Percentiles rank a stretch among this genome's conserved stretches.
phyloP scores from a whole-genome alignment of 2,113 vertebrate genomes.

The Cebus imitator region DNA sequence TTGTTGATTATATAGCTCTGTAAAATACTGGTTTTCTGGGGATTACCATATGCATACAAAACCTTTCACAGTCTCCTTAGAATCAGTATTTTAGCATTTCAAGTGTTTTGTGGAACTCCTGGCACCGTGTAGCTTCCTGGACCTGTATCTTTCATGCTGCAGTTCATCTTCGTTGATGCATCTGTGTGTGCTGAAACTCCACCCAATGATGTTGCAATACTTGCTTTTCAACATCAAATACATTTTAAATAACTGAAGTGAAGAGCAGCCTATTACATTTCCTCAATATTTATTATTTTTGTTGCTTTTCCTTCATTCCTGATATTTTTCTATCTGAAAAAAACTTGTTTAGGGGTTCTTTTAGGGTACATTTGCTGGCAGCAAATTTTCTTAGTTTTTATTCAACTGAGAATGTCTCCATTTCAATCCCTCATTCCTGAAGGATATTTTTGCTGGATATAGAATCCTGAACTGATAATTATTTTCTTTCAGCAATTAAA shows the following conservation, averaged over 20 bases:
- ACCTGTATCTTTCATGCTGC: background rate
- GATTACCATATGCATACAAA: background rate
- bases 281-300: too few species aligned
- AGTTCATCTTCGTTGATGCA: too few species aligned
- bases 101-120: background rate
- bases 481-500: background rate
- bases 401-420: background rate
- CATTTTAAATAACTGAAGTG: background rate
- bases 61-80: background rate
- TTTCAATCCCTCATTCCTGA: background rate
- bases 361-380: background rate
- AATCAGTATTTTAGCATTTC: background rate
- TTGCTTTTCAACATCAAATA: background rate
- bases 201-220: background rate
- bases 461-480: background rate
- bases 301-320: background rate
- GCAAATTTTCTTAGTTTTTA: background rate
- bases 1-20: background rate
- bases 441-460: background rate
- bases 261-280: background rate
- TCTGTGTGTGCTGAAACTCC: background rate
- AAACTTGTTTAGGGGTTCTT: background rate
- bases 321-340: background rate
- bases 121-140: accelerated
- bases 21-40: background rate